phyloP scores from a whole-genome alignment of 1,140 invertebrate species.

The Coenobita brevimanus region DNA sequence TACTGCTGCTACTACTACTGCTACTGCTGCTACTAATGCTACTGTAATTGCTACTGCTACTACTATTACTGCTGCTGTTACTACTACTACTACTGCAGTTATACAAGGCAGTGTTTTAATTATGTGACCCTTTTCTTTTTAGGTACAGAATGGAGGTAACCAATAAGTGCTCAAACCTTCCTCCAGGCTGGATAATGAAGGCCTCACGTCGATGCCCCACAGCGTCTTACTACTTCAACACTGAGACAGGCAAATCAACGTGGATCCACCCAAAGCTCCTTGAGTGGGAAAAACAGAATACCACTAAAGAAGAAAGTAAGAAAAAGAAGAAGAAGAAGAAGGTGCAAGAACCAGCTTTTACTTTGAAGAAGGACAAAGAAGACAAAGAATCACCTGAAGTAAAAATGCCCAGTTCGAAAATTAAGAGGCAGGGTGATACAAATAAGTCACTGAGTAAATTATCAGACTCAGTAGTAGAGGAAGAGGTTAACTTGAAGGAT shows the following conservation, averaged over 20 bases:
- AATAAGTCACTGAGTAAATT: not conserved
- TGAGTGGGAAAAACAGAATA: not conserved
- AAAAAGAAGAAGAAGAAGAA: not conserved
- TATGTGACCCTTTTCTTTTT: not conserved
- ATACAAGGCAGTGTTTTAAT: too few relatives aligned
- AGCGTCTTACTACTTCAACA: slow-evolving; percentile 31
- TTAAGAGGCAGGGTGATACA: not conserved
- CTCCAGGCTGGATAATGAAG: slow-evolving; percentile 26
- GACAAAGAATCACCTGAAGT: not conserved
- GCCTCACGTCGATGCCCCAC: slow-evolving; percentile 15
- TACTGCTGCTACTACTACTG: too few relatives aligned
- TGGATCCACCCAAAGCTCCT: slow-evolving; percentile 45
- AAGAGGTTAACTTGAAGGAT: not conserved
- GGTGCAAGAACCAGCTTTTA: not conserved
- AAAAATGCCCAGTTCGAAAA: not conserved
- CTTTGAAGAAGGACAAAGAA: not conserved
- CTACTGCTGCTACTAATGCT: too few relatives aligned
- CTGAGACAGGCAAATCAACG: slow-evolving; percentile 31
- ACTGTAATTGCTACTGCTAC: too few relatives aligned
- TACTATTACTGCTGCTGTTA: too few relatives aligned
- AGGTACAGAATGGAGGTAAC: not conserved
- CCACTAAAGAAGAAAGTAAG: not conserved
- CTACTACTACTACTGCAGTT: too few relatives aligned
- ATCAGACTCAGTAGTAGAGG: too few relatives aligned
- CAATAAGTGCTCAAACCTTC: not conserved